Percentiles rank a stretch among this genome's conserved stretches.
phyloP scores from a whole-genome alignment of 2,888 invertebrate genomes.

The Masnerella sp. region DNA sequence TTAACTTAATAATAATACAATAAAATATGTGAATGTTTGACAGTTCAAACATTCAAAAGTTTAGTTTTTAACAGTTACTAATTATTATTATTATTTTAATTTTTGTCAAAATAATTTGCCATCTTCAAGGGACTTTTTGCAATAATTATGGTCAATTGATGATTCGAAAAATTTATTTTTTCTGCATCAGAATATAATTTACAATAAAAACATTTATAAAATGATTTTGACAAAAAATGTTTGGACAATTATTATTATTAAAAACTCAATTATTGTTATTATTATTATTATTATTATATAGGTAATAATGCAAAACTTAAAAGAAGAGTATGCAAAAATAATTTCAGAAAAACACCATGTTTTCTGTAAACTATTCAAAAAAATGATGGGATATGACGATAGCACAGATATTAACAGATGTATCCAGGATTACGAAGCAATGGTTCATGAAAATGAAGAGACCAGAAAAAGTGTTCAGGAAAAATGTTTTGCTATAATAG shows the following conservation, averaged over 20 bases:
- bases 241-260: too few species aligned
- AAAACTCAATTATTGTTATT: too few species aligned
- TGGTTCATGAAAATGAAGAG: constrained; percentile 64
- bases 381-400: constrained; percentile 64
- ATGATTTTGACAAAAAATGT: too few species aligned
- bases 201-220: too few species aligned
- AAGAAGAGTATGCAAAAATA: constrained; percentile 65
- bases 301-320: constrained; percentile 69
- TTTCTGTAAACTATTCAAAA: constrained; percentile 68
- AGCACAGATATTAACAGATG: constrained; percentile 61
- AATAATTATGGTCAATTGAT: too few species aligned
- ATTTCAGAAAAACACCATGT: constrained; percentile 66
- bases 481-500: constrained; percentile 30
- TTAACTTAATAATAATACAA: not conserved
- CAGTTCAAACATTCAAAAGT: too few species aligned
- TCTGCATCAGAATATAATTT: too few species aligned
- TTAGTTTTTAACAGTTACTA: too few species aligned
- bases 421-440: constrained; percentile 65
- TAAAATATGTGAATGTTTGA: not conserved
- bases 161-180: too few species aligned
- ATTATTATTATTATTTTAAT: too few species aligned
- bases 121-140: too few species aligned
- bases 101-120: too few species aligned
- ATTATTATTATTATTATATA: constrained; percentile 49
- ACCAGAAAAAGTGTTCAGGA: constrained; percentile 63